Percentiles rank a stretch among this genome's conserved stretches.
These are phyloP conservation scores for Kryptolebias ocellatus DNA, from an alignment of 2,797 vertebrate genomes.

Conservation along the genomic window DNA sequence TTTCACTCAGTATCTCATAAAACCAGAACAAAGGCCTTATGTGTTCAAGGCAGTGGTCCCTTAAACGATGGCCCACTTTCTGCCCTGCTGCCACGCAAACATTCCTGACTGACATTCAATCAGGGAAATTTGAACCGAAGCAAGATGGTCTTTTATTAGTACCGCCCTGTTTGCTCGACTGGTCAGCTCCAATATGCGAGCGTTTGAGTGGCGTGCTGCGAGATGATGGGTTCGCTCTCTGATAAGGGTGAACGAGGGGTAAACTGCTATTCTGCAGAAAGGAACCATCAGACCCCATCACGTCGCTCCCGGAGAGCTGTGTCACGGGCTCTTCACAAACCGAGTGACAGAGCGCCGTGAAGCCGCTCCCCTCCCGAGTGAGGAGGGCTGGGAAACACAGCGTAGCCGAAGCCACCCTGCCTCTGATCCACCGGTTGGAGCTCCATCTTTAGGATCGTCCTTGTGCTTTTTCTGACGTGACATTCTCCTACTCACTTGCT, in stretches of 20 bases:
- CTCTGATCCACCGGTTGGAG: slow-evolving; percentile 71
- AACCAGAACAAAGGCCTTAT: slow-evolving; percentile 74
- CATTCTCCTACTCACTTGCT: slow-evolving; percentile 18
- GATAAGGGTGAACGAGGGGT: slow-evolving; percentile 82
- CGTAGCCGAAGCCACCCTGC: slow-evolving; percentile 43
- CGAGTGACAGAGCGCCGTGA: slow-evolving; percentile 69
- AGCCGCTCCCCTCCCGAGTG: slow-evolving; percentile 39
- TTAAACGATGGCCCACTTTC: slow-evolving; percentile 75
- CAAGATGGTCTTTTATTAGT: slow-evolving; percentile 85
- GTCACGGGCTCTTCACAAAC: slow-evolving; percentile 74
- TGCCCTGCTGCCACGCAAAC: slow-evolving; percentile 75
- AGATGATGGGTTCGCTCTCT: slow-evolving; percentile 74
- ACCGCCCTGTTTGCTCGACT: slow-evolving; percentile 80
- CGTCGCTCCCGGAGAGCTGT: slow-evolving; percentile 76
- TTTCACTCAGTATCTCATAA: slow-evolving; percentile 70
- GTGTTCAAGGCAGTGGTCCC: slow-evolving; percentile 71
- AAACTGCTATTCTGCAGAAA: slow-evolving; percentile 84
- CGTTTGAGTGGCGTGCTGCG: slow-evolving; percentile 67
- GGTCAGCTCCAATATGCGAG: slow-evolving; percentile 80
- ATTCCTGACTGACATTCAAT: slow-evolving; percentile 87
- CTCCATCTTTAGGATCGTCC: slow-evolving; percentile 59
- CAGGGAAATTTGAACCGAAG: slow-evolving; percentile 85
- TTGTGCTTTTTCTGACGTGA: slow-evolving; percentile 51
- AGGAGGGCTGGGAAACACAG: slow-evolving; percentile 49
- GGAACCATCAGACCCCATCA: slow-evolving; percentile 83